phyloP scores from a whole-genome alignment of 2,888 invertebrate species.

The Orchestes rusci region DNA sequence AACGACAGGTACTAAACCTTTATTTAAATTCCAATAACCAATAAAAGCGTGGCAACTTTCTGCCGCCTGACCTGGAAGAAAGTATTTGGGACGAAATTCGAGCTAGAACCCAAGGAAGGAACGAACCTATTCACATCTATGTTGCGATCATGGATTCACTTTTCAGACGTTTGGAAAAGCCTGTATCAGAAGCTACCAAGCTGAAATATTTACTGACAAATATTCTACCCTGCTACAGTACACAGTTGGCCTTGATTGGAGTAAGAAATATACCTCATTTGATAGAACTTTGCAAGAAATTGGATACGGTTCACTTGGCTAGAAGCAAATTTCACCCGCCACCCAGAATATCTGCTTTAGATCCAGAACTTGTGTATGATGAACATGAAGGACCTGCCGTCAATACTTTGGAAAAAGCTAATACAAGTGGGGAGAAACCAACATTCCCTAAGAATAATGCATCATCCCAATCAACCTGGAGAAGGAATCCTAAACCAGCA shows the following conservation, averaged over 20 bases:
- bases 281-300: background rate
- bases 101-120: constrained; percentile 1
- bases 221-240: background rate
- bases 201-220: background rate
- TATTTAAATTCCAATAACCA: too few species aligned
- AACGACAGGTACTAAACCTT: too few species aligned
- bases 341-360: background rate
- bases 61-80: too few species aligned
- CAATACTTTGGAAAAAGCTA: background rate
- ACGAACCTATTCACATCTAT: background rate
- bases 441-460: background rate
- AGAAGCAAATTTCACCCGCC: background rate
- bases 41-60: too few species aligned
- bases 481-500: background rate
- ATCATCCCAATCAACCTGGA: background rate
- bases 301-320: background rate
- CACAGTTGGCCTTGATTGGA: background rate
- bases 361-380: background rate
- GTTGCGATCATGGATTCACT: constrained; percentile 1
- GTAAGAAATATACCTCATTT: background rate
- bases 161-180: background rate
- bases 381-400: background rate
- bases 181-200: background rate
- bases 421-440: background rate
- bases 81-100: too few species aligned